phyloP scores from a whole-genome alignment of 2,888 invertebrate genomes.

The Lathronympha strigana region DNA sequence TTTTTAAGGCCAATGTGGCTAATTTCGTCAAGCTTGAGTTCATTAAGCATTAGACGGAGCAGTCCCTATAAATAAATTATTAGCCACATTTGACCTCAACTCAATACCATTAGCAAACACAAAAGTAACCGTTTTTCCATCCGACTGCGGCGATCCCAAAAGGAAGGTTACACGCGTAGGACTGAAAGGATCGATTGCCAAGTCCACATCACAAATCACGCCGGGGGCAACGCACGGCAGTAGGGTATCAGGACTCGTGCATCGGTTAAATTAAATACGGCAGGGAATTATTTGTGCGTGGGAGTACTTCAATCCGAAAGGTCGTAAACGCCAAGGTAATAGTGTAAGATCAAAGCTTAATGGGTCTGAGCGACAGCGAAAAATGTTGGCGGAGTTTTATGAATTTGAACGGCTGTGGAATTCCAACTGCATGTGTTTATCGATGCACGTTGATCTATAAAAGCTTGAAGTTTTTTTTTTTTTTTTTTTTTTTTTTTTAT shows the following conservation, averaged over 20 bases:
- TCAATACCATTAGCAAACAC: no score
- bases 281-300: conserved; percentile 31
- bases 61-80: no score
- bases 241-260: conserved; percentile 32
- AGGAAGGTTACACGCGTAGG: background rate
- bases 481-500: no score
- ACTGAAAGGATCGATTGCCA: conserved; percentile 23
- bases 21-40: no score
- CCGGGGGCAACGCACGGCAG: conserved; percentile 22
- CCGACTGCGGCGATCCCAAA: background rate
- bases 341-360: background rate
- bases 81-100: no score
- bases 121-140: background rate
- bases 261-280: conserved; percentile 36
- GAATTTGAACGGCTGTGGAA: background rate
- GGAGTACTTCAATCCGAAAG: background rate
- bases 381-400: background rate
- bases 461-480: background rate
- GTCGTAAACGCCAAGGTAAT: background rate
- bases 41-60: no score
- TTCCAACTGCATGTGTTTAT: background rate
- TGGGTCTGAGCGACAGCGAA: background rate
- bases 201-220: conserved; percentile 29
- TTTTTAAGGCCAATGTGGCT: no score
- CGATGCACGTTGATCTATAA: conserved; percentile 21